A percentile compares a stretch with the other conserved stretches of the same genome.
phyloP scores from a whole-genome alignment of 2,888 invertebrate genomes.

The Phytoseiulus persimilis region DNA sequence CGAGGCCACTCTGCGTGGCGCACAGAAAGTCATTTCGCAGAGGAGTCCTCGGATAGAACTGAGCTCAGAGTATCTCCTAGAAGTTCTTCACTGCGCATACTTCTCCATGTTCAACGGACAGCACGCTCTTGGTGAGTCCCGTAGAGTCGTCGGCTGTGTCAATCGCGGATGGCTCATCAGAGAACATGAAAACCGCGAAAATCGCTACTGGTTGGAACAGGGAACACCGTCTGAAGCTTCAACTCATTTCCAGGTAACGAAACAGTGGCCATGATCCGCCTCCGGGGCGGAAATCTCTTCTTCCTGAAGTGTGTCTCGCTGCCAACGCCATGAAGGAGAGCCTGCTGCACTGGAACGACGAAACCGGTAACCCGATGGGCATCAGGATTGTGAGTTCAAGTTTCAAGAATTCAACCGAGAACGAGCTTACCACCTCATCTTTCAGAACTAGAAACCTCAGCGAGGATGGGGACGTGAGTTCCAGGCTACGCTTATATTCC shows the following conservation, averaged over 20 bases:
- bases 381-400: constrained; percentile 31
- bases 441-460: constrained; percentile 34
- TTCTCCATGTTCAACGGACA: constrained; percentile 36
- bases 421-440: constrained; percentile 33
- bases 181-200: background rate
- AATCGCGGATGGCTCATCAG: no score
- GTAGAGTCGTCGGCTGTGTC: background rate
- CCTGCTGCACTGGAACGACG: constrained; percentile 7
- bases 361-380: constrained; percentile 27
- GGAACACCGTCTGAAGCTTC: background rate
- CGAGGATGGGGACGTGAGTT: constrained; percentile 22
- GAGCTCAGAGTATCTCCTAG: constrained; percentile 26
- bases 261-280: constrained; percentile 25
- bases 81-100: constrained; percentile 33
- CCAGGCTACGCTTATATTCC: no score
- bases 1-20: constrained; percentile 36
- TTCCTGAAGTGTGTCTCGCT: constrained; percentile 23
- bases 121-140: constrained; percentile 26
- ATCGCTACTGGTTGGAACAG: background rate
- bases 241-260: constrained; percentile 14
- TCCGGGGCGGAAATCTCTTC: background rate
- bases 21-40: constrained; percentile 35
- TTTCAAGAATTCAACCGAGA: constrained; percentile 35
- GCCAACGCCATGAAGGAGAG: constrained; percentile 31
- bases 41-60: constrained; percentile 19